Conservation (phyloP, 2,797 vertebrate species). For the Onychomys torridus region DNA sequence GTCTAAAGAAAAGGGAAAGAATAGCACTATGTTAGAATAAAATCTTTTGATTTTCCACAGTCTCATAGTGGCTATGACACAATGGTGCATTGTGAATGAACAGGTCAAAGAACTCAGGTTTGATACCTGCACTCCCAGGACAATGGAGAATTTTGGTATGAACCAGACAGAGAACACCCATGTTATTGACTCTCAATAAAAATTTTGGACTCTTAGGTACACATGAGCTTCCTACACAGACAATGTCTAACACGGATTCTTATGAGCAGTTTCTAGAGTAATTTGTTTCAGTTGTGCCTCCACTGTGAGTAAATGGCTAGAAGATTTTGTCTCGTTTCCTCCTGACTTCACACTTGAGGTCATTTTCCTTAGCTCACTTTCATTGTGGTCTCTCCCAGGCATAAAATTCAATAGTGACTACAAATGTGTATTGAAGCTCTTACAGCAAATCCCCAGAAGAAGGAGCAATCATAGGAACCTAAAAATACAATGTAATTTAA, state of each 20-base stretch:
- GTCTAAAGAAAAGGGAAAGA: background rate
- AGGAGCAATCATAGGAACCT: background rate
- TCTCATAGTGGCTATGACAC: background rate
- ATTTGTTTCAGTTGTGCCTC: background rate
- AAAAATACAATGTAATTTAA: constrained; percentile 55
- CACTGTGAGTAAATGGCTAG: background rate
- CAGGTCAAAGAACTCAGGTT: background rate
- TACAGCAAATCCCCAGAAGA: background rate
- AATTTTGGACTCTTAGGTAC: background rate
- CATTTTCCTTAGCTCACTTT: background rate
- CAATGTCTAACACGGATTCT: background rate
- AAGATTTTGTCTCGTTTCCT: background rate
- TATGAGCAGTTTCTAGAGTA: background rate
- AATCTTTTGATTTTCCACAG: background rate
- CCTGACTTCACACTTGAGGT: background rate
- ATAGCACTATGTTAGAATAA: background rate
- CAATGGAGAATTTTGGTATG: background rate
- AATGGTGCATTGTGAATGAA: background rate
- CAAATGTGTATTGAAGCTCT: background rate
- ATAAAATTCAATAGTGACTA: constrained; percentile 30
- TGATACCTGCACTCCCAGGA: background rate
- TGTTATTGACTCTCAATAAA: background rate
- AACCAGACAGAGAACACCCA: background rate
- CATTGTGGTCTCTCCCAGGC: background rate
- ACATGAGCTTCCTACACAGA: background rate